Evolutionary conservation across 1,140 invertebrate species (phyloP).

Genomic region (Leucophenga varia): DNA sequence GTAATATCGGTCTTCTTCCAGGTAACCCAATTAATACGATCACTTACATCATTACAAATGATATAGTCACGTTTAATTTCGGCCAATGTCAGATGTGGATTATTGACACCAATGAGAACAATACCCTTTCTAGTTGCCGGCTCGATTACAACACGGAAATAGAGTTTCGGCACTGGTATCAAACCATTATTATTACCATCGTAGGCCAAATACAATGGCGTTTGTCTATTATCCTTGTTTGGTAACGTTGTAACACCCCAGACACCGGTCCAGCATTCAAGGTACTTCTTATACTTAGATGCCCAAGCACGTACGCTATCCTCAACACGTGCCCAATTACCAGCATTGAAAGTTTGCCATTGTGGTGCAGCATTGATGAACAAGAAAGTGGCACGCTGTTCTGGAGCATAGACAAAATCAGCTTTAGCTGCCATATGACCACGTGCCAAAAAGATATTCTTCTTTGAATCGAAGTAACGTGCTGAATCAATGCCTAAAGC

Average conservation of each 20-base stretch:
- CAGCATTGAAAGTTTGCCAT: slow-evolving; percentile 66
- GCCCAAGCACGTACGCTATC: slow-evolving; percentile 51
- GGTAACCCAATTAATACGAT: slow-evolving; percentile 58
- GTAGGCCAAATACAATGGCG: slow-evolving; percentile 57
- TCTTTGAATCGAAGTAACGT: slow-evolving; percentile 28
- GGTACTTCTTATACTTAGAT: slow-evolving; percentile 33
- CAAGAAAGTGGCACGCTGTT: slow-evolving; percentile 64
- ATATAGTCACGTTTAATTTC: slow-evolving; percentile 52
- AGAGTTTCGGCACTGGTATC: slow-evolving; percentile 61
- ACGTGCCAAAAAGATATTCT: slow-evolving; percentile 59
- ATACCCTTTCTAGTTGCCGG: slow-evolving; percentile 53
- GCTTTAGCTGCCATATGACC: slow-evolving; percentile 68
- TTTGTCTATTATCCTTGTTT: slow-evolving; percentile 55
- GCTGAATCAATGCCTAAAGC: slow-evolving; percentile 34
- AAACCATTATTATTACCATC: slow-evolving; percentile 40
- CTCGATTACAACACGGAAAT: slow-evolving; percentile 63
- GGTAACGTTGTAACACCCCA: slow-evolving; percentile 58
- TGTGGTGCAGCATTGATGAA: slow-evolving; percentile 65
- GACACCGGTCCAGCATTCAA: slow-evolving; percentile 63
- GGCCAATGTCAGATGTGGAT: slow-evolving; percentile 57
- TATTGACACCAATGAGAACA: slow-evolving; percentile 63
- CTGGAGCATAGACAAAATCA: slow-evolving; percentile 63
- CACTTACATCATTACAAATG: slow-evolving; percentile 59
- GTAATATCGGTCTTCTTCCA: slow-evolving; percentile 58
- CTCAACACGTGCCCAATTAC: slow-evolving; percentile 63